These are phyloP conservation scores for Campylorhamphus procurvoides DNA, from an alignment of 2,113 vertebrate genomes.

Conservation along the genomic window DNA sequence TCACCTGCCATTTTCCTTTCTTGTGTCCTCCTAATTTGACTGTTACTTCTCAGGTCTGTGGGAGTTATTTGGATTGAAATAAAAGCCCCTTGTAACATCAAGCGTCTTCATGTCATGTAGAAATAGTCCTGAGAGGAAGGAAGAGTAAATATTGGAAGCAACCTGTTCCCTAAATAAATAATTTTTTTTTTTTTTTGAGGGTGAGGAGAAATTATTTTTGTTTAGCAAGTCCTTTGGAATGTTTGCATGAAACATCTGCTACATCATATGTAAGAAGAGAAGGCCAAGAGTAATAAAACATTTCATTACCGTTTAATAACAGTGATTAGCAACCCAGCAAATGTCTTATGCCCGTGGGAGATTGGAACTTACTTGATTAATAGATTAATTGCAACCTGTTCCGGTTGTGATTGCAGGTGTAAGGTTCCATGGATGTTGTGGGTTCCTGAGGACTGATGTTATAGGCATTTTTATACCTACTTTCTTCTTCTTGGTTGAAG, in stretches of 20 bases:
- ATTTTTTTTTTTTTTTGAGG: neutral
- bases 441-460: neutral
- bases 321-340: constrained; percentile 30
- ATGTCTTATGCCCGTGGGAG: constrained; percentile 13
- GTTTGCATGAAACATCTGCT: constrained; percentile 24
- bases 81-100: neutral
- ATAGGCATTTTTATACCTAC: neutral
- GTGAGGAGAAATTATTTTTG: neutral
- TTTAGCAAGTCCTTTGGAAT: constrained; percentile 2
- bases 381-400: constrained; percentile 48
- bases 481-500: neutral
- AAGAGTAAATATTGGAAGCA: neutral
- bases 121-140: neutral
- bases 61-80: neutral
- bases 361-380: constrained; percentile 52
- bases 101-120: neutral
- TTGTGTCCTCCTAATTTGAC: neutral
- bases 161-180: neutral
- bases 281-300: constrained; percentile 53
- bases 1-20: neutral
- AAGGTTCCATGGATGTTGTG: neutral
- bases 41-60: neutral
- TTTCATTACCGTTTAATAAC: constrained; percentile 62
- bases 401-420: constrained; percentile 19
- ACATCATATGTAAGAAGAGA: constrained; percentile 28